Base-by-base conservation (phyloP, 2,888 invertebrate species). In the Diarsia mendica region DNA sequence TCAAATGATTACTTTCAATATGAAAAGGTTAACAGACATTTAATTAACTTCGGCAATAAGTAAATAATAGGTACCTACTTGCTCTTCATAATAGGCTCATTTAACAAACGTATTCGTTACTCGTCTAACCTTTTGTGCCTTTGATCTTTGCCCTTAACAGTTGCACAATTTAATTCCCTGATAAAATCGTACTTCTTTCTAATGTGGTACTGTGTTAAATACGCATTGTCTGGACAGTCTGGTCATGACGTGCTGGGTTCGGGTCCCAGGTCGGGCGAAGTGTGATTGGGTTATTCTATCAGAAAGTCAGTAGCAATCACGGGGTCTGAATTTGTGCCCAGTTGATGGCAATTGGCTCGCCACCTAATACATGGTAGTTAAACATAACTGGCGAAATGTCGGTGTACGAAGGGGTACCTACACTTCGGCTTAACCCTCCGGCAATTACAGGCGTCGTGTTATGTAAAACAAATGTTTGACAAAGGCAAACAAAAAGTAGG, bases 121-220 rank as follows among this genome's bases (percentile, higher is more conserved):
- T 82, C 79, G 77, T 77, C 70, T 78, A 76, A 65, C 73, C 73
- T 79, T 84, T 82, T 82, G 72, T 74, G 66, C 51, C 33, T 51
- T 64, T 82, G 67, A 72, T 61, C 79, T 82, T 84, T 77, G 82
- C 53, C 49, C 65, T 68, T 67, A 55, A 67, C n/a, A 58, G 68
- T 77, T 78, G 67, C 65, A 49, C 66, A 75, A 81, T 78, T 15
- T 49, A 65, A 68, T 76, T 75, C 67, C 15, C 64, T 64, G 68
- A 82, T 82, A 55, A 64, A 65, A 77, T 77, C 65, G 60, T 44
- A 8, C 18, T 60, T 65, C 58, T 67, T 53, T 65, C 60, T 69
- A 60, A 53, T 60, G 49, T 58, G 33, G n/a, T n/a, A n/a, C n/a
- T 66, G 48, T 66, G 44, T n/a, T 49, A 72, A 60, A 55, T 64